A percentile compares a stretch with the other conserved stretches of the same genome.
Conservation (phyloP, 2,113 vertebrate genomes). For the Aptenodytes patagonicus region DNA sequence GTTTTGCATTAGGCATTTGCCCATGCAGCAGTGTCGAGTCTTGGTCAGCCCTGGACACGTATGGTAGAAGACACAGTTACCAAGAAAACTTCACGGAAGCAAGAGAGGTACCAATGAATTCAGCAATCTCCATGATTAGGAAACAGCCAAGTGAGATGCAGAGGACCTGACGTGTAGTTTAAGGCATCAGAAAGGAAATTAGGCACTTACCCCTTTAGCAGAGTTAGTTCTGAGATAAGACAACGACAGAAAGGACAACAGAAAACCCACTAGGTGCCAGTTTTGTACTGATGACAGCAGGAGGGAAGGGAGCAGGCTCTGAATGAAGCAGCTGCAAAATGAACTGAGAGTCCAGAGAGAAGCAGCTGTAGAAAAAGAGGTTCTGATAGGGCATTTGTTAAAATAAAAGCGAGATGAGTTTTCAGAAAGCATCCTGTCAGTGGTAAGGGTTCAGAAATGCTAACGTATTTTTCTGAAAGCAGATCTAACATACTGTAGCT, state of each 20-base stretch:
- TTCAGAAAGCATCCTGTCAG: not conserved
- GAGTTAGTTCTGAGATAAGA: not conserved
- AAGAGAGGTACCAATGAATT: not conserved
- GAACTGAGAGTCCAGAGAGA: not conserved
- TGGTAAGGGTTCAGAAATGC: not conserved
- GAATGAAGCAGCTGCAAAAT: not conserved
- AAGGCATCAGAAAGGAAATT: not conserved
- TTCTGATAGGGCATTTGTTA: not conserved
- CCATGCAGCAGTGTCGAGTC: fast-evolving
- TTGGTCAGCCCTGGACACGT: not conserved
- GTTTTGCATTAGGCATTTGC: not conserved
- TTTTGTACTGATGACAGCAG: not conserved
- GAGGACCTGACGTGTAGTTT: not conserved
- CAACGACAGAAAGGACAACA: not conserved
- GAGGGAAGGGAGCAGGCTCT: not conserved
- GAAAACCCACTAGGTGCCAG: not conserved
- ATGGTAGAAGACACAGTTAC: not conserved
- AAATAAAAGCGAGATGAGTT: not conserved
- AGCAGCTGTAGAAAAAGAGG: not conserved
- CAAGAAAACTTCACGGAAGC: not conserved
- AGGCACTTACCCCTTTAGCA: not conserved
- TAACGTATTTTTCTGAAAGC: not conserved
- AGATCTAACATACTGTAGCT: not conserved
- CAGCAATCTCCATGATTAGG: not conserved
- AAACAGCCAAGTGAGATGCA: not conserved